phyloP scores from a whole-genome alignment of 2,113 vertebrate genomes.

The Rhynchopsitta pachyrhyncha region DNA sequence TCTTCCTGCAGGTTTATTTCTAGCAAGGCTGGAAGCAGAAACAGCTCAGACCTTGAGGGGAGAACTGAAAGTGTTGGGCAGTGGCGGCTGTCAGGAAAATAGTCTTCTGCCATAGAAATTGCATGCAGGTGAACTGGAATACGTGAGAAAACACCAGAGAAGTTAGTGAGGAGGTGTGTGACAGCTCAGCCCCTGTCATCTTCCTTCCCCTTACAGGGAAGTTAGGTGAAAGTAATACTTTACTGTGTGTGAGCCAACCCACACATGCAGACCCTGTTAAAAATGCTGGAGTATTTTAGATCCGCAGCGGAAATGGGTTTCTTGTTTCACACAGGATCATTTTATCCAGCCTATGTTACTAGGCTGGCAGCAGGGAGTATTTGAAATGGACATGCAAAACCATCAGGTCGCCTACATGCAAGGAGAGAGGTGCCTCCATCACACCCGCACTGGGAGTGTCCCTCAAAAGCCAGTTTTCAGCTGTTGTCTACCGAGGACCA shows the following conservation, averaged over 20 bases:
- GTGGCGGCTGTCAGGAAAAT: neutral
- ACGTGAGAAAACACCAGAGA: neutral
- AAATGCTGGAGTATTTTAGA: neutral
- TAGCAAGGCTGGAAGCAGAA: neutral
- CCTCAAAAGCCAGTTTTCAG: conserved; percentile 16
- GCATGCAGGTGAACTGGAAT: neutral
- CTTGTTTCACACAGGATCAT: neutral
- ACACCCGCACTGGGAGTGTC: neutral
- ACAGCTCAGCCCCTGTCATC: neutral
- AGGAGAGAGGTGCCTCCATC: neutral
- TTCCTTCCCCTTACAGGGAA: neutral
- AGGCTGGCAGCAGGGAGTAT: neutral
- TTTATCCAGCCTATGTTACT: neutral
- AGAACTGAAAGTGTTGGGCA: neutral
- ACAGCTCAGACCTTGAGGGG: neutral
- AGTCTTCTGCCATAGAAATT: neutral
- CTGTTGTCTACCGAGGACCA: neutral
- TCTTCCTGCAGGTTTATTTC: neutral
- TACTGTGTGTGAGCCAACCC: neutral
- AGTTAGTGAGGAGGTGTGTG: neutral
- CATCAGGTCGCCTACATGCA: neutral
- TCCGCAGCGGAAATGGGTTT: neutral
- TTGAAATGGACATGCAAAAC: neutral
- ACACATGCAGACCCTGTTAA: neutral
- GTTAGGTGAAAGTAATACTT: neutral